Percentiles rank a stretch among this genome's conserved stretches.
These are phyloP conservation scores for Trematomus loennbergii DNA, from an alignment of 2,113 vertebrate species.

Conservation along the genomic window DNA sequence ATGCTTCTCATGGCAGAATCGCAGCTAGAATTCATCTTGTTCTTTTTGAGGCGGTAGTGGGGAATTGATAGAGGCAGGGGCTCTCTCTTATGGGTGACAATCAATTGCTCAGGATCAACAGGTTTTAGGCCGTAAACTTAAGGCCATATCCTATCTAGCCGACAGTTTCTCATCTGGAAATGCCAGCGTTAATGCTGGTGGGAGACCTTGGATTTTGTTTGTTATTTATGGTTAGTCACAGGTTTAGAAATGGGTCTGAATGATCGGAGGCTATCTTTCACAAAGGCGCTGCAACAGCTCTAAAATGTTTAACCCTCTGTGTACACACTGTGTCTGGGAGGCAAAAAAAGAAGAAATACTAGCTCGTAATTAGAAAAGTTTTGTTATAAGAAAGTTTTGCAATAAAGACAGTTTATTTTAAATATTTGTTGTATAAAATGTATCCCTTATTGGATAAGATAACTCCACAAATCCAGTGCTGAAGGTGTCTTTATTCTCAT, in stretches of 20 bases:
- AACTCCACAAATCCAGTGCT: constrained; percentile 29
- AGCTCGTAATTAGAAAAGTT: not conserved
- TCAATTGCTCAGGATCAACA: constrained; percentile 83
- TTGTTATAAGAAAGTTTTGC: constrained; percentile 9
- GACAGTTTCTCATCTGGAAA: constrained; percentile 80
- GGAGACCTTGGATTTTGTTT: constrained; percentile 85
- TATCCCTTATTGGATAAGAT: constrained; percentile 5
- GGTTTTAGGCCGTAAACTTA: constrained; percentile 82
- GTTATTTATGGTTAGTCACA: constrained; percentile 85
- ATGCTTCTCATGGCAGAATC: constrained; percentile 77
- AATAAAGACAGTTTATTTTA: not conserved
- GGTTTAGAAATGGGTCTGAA: constrained; percentile 77
- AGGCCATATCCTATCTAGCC: constrained; percentile 79
- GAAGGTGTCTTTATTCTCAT: constrained; percentile 24
- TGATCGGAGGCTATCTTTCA: constrained; percentile 79
- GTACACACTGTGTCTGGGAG: constrained; percentile 12
- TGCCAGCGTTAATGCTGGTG: constrained; percentile 62
- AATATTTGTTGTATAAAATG: not conserved
- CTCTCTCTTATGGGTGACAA: constrained; percentile 63
- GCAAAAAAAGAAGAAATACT: constrained; percentile 19
- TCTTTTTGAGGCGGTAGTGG: constrained; percentile 64
- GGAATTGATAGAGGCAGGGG: constrained; percentile 34
- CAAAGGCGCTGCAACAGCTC: constrained; percentile 53
- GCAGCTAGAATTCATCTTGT: constrained; percentile 73
- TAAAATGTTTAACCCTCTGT: constrained; percentile 69